These are phyloP conservation scores for Drosophila ochracea DNA, from an alignment of 2,888 invertebrate genomes.

Conservation along the genomic window DNA sequence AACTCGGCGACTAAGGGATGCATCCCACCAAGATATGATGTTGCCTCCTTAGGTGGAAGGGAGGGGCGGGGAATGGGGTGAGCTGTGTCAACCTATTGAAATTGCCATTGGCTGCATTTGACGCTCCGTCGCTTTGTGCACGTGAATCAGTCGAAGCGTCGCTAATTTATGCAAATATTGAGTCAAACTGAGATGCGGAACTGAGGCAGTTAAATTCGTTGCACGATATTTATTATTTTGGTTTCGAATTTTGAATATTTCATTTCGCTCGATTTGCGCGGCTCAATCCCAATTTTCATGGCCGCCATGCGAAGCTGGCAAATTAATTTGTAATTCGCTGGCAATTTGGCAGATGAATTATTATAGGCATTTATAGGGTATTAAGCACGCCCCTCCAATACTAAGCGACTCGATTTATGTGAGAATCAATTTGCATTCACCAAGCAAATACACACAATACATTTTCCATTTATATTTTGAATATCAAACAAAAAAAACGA, in stretches of 20 bases:
- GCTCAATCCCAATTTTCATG: slow-evolving; percentile 68
- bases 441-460: not conserved
- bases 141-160: slow-evolving; percentile 75
- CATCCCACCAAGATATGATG: slow-evolving; percentile 40
- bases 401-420: slow-evolving; percentile 69
- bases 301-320: slow-evolving; percentile 54
- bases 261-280: slow-evolving; percentile 66
- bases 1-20: slow-evolving; percentile 62
- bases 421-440: slow-evolving; percentile 57
- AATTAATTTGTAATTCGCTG: slow-evolving; percentile 84
- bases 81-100: slow-evolving; percentile 42
- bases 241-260: slow-evolving; percentile 80
- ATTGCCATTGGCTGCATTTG: slow-evolving; percentile 77
- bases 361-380: slow-evolving; percentile 8
- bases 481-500: not conserved
- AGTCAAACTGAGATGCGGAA: slow-evolving; percentile 46
- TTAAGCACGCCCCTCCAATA: slow-evolving; percentile 43
- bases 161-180: slow-evolving; percentile 84
- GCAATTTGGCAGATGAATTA: slow-evolving; percentile 71
- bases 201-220: slow-evolving; percentile 80
- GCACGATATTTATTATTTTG: slow-evolving; percentile 83
- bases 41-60: not conserved
- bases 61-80: too few species aligned
- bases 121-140: slow-evolving; percentile 64
- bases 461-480: not conserved